Conservation (phyloP, 64 coral and sea anemone species). For the Montipora capricornis region DNA sequence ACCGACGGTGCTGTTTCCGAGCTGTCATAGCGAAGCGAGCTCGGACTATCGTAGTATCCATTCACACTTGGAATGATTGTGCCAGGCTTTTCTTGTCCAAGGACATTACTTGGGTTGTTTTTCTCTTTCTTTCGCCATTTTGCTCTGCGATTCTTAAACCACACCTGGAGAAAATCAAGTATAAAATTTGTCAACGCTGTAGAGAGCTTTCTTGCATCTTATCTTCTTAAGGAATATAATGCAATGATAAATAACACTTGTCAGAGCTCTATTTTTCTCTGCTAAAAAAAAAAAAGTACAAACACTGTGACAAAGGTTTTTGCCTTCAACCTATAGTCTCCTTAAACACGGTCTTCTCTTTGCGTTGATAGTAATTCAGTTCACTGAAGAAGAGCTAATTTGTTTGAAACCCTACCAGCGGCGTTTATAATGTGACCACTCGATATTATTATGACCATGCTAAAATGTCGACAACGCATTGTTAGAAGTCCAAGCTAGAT, state of each 20-base stretch:
- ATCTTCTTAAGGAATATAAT: slow-evolving; percentile 10
- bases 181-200: background rate
- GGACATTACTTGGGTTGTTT: slow-evolving; percentile 84
- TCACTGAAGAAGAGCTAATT: background rate
- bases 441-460: background rate
- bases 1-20: slow-evolving; percentile 77
- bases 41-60: slow-evolving; percentile 71
- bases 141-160: slow-evolving; percentile 98
- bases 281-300: slow-evolving; percentile 44
- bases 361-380: background rate
- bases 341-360: slow-evolving; percentile 32
- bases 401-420: background rate
- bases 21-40: slow-evolving; percentile 83
- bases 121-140: slow-evolving; percentile 99
- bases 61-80: slow-evolving; percentile 85
- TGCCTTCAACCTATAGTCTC: slow-evolving; percentile 12
- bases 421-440: slow-evolving; percentile 5
- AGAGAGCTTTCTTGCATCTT: background rate
- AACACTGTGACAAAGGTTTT: slow-evolving; percentile 19
- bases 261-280: slow-evolving; percentile 26
- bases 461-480: slow-evolving; percentile 52
- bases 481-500: slow-evolving; percentile 23
- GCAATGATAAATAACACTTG: slow-evolving; percentile 29
- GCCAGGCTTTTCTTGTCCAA: slow-evolving; percentile 81
- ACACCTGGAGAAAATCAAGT: slow-evolving; percentile 75